A percentile compares a stretch with the other conserved stretches of the same genome.
phyloP scores from a whole-genome alignment of 53 echinoderm and acorn worm genomes.

The Holothuria leucospilota region DNA sequence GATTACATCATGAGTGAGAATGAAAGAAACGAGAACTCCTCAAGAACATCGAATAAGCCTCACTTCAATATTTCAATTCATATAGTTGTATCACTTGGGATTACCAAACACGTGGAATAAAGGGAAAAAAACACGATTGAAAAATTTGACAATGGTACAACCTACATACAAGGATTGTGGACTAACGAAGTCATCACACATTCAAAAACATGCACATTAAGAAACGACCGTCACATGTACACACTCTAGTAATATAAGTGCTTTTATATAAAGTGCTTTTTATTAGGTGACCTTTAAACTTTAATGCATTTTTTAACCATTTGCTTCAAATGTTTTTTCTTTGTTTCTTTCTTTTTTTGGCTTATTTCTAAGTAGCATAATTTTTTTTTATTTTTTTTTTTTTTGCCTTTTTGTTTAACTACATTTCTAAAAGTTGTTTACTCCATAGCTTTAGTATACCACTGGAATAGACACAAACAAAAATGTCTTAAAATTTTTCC shows the following conservation, averaged over 20 bases:
- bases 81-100: constrained; percentile 3
- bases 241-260: too few relatives aligned
- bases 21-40: neutral
- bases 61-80: constrained; percentile 41
- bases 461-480: too few relatives aligned
- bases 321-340: constrained; percentile 2
- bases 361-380: too few relatives aligned
- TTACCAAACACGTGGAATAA: constrained; percentile 1
- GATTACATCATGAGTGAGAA: neutral
- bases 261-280: neutral
- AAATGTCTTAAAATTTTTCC: too few relatives aligned
- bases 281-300: neutral
- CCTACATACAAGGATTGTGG: constrained; percentile 7
- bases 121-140: constrained; percentile 6
- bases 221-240: too few relatives aligned
- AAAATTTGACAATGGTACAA: neutral
- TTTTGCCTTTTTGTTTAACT: too few relatives aligned
- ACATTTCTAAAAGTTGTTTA: too few relatives aligned
- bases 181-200: too few relatives aligned
- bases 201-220: too few relatives aligned
- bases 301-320: neutral
- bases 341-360: neutral
- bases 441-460: too few relatives aligned
- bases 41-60: neutral
- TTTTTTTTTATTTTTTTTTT: too few relatives aligned